Evolutionary conservation across 2,888 invertebrate species (phyloP), one percentile per base, ranked within the genome.

Genomic region (Parelbella ahira): DNA sequence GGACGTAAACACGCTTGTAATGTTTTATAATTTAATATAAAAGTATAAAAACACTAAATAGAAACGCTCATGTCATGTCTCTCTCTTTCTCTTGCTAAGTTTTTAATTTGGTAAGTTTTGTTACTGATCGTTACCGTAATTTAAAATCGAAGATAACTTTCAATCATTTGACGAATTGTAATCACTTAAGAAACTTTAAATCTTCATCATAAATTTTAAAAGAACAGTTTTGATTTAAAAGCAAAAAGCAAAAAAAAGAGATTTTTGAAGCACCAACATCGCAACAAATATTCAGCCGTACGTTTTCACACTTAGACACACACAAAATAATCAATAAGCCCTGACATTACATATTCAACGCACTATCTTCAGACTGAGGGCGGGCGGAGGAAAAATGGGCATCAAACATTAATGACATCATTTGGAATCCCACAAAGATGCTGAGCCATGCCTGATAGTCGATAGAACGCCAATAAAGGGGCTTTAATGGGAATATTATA

Each of bases 401-500:
- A 71, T 72, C 68, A 71, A 70, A 76, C 79, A 81, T 81, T 81
- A 81, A 82, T 77, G 78, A 69, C 62, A 69, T 76, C 80, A 83
- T 82, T 82, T 66, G 58, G 60, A 73, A 67, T 63, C 71, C 73
- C 72, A 63, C 76, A 69, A 79, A 81, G 73, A 77, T 71, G 81
- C 79, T 76, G 72, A 79, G 77, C 69, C 71, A 71, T 66, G 65
- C 58, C 53, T 76, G 78, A 82, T 80, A 68, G 79, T 66, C 81
- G 69, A 83, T 81, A 74, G 75, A 77, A 67, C 60, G 66, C 64
- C 66, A 68, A 67, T 69, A 71, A 70, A 74, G 72, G 68, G 60
- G 67, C 64, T 65, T 62, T 84, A 83, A 86, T 83, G 82, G 34
- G 73, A 79, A 84, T 81, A 83, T 84, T 84, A 84, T 84, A 76